A percentile compares a stretch with the other conserved stretches of the same genome.
Evolutionary conservation across 2,113 vertebrate genomes (phyloP).

Genomic region (Hiodon tergisus): DNA sequence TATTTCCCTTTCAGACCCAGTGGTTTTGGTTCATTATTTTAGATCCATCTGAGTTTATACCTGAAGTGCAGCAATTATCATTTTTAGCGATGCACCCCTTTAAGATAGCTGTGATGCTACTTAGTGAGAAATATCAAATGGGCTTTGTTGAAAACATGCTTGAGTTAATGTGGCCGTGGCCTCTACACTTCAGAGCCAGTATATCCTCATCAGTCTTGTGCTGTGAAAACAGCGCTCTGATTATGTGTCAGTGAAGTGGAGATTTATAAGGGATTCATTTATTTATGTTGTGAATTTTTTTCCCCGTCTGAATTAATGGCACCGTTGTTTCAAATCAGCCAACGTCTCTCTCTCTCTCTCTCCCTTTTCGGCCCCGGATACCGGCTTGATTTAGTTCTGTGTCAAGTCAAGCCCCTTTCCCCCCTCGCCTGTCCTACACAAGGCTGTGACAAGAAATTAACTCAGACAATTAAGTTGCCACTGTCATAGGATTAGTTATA

Average conservation of each 20-base stretch:
- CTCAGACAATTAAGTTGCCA: conserved; percentile 44
- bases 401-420: conserved; percentile 11
- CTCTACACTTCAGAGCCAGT: conserved; percentile 9
- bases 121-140: neutral
- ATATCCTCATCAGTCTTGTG: conserved; percentile 37
- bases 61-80: neutral
- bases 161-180: conserved; percentile 37
- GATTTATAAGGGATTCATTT: conserved; percentile 59
- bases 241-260: conserved; percentile 52
- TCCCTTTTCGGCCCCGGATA: conserved; percentile 7
- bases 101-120: neutral
- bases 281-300: conserved; percentile 48
- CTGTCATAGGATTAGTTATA: conserved; percentile 12
- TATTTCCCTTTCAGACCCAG: neutral
- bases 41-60: neutral
- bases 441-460: conserved; percentile 38
- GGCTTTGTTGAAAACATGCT: neutral
- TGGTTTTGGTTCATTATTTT: neutral
- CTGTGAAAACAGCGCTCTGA: conserved; percentile 48
- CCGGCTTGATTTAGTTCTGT: conserved; percentile 27
- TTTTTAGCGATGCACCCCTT: neutral
- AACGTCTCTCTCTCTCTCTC: conserved; percentile 16
- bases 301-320: conserved; percentile 45
- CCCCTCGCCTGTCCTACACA: conserved; percentile 14
- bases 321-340: conserved; percentile 43